Conservation (phyloP, 30 jellyfish, hydroid and myxozoan genomes). For the Turritopsis dohrnii region DNA sequence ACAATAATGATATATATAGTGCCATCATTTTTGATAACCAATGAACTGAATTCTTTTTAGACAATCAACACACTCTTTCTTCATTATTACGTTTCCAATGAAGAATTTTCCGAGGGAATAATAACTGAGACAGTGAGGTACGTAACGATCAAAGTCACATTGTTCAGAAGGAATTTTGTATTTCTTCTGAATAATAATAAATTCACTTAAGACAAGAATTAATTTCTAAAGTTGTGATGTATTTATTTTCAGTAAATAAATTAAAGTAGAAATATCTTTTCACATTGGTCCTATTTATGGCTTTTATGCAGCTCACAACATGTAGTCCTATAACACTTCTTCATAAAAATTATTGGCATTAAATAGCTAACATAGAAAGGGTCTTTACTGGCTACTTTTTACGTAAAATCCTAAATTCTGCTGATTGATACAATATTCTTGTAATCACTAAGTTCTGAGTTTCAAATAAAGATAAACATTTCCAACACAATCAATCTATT, state of each 20-base stretch:
- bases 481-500: too few species aligned
- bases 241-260: neutral
- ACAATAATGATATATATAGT: too few species aligned
- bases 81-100: slow-evolving; percentile 68
- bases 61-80: slow-evolving; percentile 78
- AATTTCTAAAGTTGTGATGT: neutral
- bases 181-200: neutral
- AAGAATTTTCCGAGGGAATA: slow-evolving; percentile 64
- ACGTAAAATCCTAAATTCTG: too few species aligned
- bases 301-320: too few species aligned
- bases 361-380: too few species aligned
- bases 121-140: slow-evolving; percentile 80
- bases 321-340: too few species aligned
- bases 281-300: too few species aligned
- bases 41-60: slow-evolving; percentile 29
- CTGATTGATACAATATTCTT: too few species aligned
- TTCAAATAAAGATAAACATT: too few species aligned
- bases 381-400: too few species aligned
- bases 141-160: neutral
- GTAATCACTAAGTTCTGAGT: too few species aligned
- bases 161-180: neutral
- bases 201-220: neutral
- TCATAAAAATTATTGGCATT: too few species aligned
- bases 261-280: neutral
- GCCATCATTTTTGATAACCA: neutral